Percentiles rank a stretch among this genome's conserved stretches.
Evolutionary conservation across 2,113 vertebrate genomes (phyloP).

Genomic region (Eonycteris spelaea): DNA sequence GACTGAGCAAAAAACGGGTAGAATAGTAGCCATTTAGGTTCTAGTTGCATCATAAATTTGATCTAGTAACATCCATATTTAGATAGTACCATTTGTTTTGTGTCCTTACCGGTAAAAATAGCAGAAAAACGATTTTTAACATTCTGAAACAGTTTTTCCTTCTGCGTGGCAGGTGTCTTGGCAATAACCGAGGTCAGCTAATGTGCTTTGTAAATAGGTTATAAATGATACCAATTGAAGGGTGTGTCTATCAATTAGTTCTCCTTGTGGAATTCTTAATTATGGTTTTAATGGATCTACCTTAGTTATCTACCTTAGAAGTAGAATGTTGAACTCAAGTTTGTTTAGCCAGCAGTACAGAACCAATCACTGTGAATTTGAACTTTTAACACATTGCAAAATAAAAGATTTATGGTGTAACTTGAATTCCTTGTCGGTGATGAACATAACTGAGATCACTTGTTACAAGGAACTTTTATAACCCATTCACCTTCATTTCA

Average conservation of each 20-base stretch:
- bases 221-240: constrained; percentile 81
- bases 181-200: constrained; percentile 78
- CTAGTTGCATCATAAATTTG: background rate
- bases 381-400: constrained; percentile 76
- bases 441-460: constrained; percentile 82
- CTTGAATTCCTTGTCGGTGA: constrained; percentile 83
- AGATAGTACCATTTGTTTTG: constrained; percentile 11
- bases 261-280: constrained; percentile 72
- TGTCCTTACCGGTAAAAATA: background rate
- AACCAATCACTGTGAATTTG: constrained; percentile 70
- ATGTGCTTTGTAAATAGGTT: constrained; percentile 67
- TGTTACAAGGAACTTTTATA: constrained; percentile 85
- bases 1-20: background rate
- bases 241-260: constrained; percentile 77
- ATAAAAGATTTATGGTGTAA: constrained; percentile 83
- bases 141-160: constrained; percentile 36
- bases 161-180: constrained; percentile 69
- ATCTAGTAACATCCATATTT: background rate
- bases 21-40: background rate
- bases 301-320: constrained; percentile 75
- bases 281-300: constrained; percentile 71
- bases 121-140: background rate
- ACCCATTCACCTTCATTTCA: constrained; percentile 84
- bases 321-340: constrained; percentile 69
- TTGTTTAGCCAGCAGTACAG: constrained; percentile 78